Base-by-base conservation (phyloP, 2,888 invertebrate genomes). In the Nineta flava region DNA sequence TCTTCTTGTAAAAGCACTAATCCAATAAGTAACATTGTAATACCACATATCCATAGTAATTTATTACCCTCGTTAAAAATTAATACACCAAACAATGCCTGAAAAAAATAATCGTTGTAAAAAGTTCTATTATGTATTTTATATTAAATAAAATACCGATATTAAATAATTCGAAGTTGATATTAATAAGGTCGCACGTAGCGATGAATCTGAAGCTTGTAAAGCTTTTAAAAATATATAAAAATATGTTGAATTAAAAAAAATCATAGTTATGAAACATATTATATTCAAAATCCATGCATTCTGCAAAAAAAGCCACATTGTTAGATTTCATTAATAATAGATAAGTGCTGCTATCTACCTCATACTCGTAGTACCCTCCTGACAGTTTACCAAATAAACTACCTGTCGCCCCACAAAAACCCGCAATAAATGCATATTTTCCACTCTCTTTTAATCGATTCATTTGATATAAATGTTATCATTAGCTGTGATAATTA, bases 1-100 rank as follows among this genome's bases (percentile, higher is more conserved):
- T 38, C 38, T 38, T 38, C n/a, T 35, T 26, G 7, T n/a, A 87
- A 75, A 50, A 87, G 68, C 19, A 79, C 64, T 19, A 90, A 67
- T 7, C 90, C 90, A 35, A 74, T 58, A 7, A 87, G 63, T 51
- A 90, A 83, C 12, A 85, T 67, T 15, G 72, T 61, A 5, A 83
- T 79, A 1, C 90, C 88, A 9, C 72, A 57, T 77, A 83, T 83
- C 79, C 87, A 87, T 34, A 73, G 61, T 6, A 78, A 46, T 0
- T 83, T 76, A 1, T 83, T 74, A 0, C 73, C 68, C 64, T 90
- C 90, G 16, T 73, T 71, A 64, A 87, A 88, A 41, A 87, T 57
- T 7, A 79, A 52, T 48, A 75, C 70, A 4, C 88, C 88, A 50
- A 82, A 68, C 35, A 84, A 51, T 42, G 86, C 87, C 90, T 88